A percentile compares a stretch with the other conserved stretches of the same genome.
These are phyloP conservation scores for Pollicipes pollicipes DNA, from an alignment of 1,140 invertebrate genomes.

Conservation along the genomic window DNA sequence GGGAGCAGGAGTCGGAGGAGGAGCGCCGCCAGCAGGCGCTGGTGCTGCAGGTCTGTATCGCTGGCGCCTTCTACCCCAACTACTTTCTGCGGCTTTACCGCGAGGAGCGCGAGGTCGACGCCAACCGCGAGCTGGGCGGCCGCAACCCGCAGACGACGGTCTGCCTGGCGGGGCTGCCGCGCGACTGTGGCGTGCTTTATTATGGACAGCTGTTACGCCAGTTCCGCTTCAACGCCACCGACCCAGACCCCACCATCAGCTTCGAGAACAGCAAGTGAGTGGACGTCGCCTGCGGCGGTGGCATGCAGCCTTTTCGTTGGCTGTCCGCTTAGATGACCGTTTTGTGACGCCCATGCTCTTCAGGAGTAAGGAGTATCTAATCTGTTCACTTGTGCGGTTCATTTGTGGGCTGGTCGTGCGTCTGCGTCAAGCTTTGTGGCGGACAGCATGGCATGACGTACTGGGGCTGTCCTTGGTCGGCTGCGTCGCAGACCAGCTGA, in stretches of 20 bases:
- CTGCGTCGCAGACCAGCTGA: too few relatives aligned
- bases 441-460: too few relatives aligned
- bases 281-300: too few relatives aligned
- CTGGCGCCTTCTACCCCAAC: slow-evolving; percentile 79
- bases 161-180: slow-evolving; percentile 46
- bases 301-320: too few relatives aligned
- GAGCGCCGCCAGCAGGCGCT: slow-evolving; percentile 24
- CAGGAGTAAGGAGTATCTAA: too few relatives aligned
- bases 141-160: slow-evolving; percentile 58
- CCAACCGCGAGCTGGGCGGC: slow-evolving; percentile 42
- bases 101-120: slow-evolving; percentile 38
- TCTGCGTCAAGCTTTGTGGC: too few relatives aligned
- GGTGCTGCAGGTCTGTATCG: slow-evolving; percentile 49
- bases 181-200: slow-evolving; percentile 51
- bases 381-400: too few relatives aligned
- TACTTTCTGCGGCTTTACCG: slow-evolving; percentile 46
- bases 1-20: neutral
- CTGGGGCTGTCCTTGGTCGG: too few relatives aligned
- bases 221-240: slow-evolving; percentile 21
- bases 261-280: slow-evolving; percentile 29
- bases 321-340: too few relatives aligned
- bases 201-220: slow-evolving; percentile 23
- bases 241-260: slow-evolving; percentile 22
- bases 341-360: too few relatives aligned
- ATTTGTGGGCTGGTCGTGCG: too few relatives aligned